Conservation (phyloP, 2,888 invertebrate species). For the Troglohyphantes excavatus region DNA sequence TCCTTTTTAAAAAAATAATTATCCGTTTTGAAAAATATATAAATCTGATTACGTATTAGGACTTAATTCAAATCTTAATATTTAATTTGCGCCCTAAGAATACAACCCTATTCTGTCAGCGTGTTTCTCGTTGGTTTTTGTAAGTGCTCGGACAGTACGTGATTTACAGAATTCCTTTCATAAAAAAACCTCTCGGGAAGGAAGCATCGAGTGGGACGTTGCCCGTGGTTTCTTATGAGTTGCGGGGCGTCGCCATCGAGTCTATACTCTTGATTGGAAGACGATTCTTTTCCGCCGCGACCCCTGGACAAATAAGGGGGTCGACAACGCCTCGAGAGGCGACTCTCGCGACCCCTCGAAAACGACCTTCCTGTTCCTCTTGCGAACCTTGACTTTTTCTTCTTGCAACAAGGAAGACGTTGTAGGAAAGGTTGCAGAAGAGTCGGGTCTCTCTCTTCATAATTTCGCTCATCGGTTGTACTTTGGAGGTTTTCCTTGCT, state of each 20-base stretch:
- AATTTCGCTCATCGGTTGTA: slow-evolving; percentile 71
- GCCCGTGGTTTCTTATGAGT: slow-evolving; percentile 42
- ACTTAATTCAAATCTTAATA: no score
- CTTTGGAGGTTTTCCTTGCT: slow-evolving; percentile 67
- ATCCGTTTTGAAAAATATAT: no score
- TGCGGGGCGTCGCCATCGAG: slow-evolving; percentile 77
- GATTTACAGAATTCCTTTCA: not conserved
- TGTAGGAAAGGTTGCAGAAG: not conserved
- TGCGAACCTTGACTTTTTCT: not conserved
- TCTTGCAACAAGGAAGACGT: not conserved
- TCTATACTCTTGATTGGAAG: slow-evolving; percentile 78
- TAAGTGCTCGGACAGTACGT: not conserved
- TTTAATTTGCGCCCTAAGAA: no score
- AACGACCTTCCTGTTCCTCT: slow-evolving; percentile 8
- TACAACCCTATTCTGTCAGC: no score
- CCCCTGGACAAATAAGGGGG: slow-evolving; percentile 64
- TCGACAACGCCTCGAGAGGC: slow-evolving; percentile 53
- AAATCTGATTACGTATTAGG: no score
- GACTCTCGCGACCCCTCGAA: not conserved
- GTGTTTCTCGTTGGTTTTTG: no score
- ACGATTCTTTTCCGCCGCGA: slow-evolving; percentile 65
- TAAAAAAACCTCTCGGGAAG: slow-evolving; percentile 11
- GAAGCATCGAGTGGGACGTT: slow-evolving; percentile 46
- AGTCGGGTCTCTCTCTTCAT: slow-evolving; percentile 35
- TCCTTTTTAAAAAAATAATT: no score